A percentile compares a stretch with the other conserved stretches of the same genome.
Evolutionary conservation across 2,113 vertebrate genomes (phyloP).

Genomic region (Notarius lentiginosus): DNA sequence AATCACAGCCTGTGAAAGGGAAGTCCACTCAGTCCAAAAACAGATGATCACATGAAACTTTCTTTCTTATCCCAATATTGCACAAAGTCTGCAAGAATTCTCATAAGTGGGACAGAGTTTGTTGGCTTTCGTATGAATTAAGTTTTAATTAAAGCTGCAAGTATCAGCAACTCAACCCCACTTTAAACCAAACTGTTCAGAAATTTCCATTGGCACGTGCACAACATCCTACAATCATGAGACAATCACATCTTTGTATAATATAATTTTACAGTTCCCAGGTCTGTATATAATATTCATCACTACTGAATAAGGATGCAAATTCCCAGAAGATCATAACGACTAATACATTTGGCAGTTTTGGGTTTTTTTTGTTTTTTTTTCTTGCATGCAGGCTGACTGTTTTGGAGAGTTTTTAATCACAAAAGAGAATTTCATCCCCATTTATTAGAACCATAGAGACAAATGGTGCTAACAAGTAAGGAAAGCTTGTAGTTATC

Average conservation of each 20-base stretch:
- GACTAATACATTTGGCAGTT: not conserved
- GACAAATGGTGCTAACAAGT: not conserved
- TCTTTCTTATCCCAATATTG: slow-evolving; percentile 19
- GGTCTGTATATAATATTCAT: not conserved
- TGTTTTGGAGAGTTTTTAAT: not conserved
- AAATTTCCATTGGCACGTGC: not conserved
- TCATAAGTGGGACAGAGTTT: slow-evolving; percentile 22
- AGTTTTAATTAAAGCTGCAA: slow-evolving; percentile 16
- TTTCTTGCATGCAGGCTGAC: not conserved
- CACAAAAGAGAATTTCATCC: not conserved
- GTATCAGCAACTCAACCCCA: not conserved
- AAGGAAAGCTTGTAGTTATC: not conserved
- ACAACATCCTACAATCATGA: not conserved
- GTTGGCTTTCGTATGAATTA: slow-evolving; percentile 14
- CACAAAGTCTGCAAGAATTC: not conserved
- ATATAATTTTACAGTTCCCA: not conserved
- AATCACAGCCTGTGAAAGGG: slow-evolving; percentile 33
- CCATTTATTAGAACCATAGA: not conserved
- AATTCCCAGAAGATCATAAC: not conserved
- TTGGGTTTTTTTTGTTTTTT: not conserved
- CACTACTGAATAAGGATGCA: not conserved
- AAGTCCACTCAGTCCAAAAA: slow-evolving; percentile 41
- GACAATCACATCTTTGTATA: not conserved
- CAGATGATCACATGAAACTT: slow-evolving; percentile 29
- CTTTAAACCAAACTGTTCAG: not conserved